Conservation (phyloP, 2,113 vertebrate genomes). For the Perca flavescens region DNA sequence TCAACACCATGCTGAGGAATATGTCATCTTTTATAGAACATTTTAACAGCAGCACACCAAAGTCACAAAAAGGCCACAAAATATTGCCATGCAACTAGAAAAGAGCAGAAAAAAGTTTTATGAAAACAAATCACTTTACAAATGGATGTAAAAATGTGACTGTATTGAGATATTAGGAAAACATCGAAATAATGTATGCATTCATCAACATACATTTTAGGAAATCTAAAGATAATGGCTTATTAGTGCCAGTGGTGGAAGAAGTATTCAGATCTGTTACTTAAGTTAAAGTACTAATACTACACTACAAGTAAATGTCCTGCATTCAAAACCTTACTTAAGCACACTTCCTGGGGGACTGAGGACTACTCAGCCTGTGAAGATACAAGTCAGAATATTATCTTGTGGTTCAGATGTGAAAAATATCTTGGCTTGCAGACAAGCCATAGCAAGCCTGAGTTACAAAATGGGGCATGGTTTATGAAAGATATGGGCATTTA, state of each 20-base stretch:
- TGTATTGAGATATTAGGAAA: not conserved
- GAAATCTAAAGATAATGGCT: conserved; percentile 12
- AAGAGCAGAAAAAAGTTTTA: not conserved
- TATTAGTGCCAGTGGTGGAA: conserved; percentile 2
- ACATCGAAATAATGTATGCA: not conserved
- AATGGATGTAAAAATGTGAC: not conserved
- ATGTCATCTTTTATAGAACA: not conserved
- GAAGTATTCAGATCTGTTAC: too few species aligned
- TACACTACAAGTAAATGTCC: too few species aligned
- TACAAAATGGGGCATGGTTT: not conserved
- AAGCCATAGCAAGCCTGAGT: not conserved
- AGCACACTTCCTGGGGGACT: too few species aligned
- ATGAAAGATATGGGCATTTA: not conserved
- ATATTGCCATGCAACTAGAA: not conserved
- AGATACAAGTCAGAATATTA: too few species aligned
- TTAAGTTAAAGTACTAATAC: too few species aligned
- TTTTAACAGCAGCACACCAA: not conserved
- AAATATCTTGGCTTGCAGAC: too few species aligned
- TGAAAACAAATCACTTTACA: not conserved
- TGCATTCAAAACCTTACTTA: too few species aligned
- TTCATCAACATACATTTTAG: conserved; percentile 11
- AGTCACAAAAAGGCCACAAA: not conserved
- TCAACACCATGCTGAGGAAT: not conserved
- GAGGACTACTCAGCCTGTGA: too few species aligned
- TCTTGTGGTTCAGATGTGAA: too few species aligned